phyloP scores from a whole-genome alignment of 2,797 vertebrate species.

The Propithecus perrieri region DNA sequence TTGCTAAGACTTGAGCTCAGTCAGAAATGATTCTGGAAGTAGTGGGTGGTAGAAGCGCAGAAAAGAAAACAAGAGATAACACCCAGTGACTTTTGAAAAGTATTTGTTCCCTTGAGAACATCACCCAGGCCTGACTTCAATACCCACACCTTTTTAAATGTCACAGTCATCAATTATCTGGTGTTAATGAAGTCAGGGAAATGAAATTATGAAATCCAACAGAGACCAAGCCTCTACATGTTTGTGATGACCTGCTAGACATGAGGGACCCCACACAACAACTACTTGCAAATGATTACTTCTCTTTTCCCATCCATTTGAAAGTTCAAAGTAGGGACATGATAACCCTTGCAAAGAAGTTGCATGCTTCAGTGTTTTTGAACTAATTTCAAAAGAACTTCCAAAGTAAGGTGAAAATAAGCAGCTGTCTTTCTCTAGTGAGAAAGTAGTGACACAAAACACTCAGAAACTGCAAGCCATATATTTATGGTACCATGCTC shows the following conservation, averaged over 20 bases:
- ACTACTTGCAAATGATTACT: constrained; percentile 39
- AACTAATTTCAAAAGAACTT: constrained; percentile 33
- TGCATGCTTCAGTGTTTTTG: neutral
- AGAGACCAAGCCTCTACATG: neutral
- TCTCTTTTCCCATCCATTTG: neutral
- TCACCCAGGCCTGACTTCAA: neutral
- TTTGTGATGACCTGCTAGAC: neutral
- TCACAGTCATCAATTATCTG: constrained; percentile 9
- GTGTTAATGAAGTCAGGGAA: constrained; percentile 59
- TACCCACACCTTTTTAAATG: neutral
- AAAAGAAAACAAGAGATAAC: neutral
- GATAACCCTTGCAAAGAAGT: neutral
- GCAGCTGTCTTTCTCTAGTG: neutral
- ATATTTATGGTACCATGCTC: neutral
- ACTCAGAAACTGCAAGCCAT: constrained; percentile 25
- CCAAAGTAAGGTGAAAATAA: constrained; percentile 46
- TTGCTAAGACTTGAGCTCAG: neutral
- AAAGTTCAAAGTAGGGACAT: constrained; percentile 45
- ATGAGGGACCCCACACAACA: neutral
- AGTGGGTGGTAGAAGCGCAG: neutral
- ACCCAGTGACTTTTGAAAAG: neutral
- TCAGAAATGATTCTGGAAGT: neutral
- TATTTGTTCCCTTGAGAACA: neutral
- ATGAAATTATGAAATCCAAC: constrained; percentile 45
- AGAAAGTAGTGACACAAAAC: constrained; percentile 1